A percentile compares a stretch with the other conserved stretches of the same genome.
phyloP scores from a whole-genome alignment of 2,888 invertebrate species.

The Polymixis flavicincta region DNA sequence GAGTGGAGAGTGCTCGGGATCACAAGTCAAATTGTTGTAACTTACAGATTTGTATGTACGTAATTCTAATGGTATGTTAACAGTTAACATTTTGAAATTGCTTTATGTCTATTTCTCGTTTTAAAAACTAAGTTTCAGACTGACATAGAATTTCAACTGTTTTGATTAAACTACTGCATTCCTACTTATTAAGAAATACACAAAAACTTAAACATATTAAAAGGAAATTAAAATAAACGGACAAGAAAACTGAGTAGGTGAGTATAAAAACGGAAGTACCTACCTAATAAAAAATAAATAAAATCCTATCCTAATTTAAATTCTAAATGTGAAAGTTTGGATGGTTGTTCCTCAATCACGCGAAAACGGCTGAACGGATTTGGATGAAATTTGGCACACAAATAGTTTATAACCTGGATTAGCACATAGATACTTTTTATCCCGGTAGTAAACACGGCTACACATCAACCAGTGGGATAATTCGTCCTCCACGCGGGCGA shows the following conservation, averaged over 20 bases:
- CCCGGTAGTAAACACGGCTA: too few species aligned
- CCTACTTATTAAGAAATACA: background rate
- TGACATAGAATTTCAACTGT: background rate
- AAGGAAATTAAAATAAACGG: constrained; percentile 10
- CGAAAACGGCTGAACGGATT: too few species aligned
- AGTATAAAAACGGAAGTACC: too few species aligned
- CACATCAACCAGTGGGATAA: too few species aligned
- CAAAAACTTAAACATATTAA: background rate
- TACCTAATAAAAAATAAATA: constrained; percentile 24
- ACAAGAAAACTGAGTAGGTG: too few species aligned
- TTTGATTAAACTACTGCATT: background rate
- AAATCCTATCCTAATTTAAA: too few species aligned
- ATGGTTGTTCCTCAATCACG: too few species aligned
- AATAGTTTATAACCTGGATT: too few species aligned
- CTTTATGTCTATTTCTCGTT: background rate
- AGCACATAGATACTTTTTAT: too few species aligned
- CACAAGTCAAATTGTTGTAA: constrained; percentile 58
- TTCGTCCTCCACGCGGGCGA: too few species aligned
- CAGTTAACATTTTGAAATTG: background rate
- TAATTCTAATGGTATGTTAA: constrained; percentile 19
- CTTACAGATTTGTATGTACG: constrained; percentile 44
- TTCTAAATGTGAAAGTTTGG: too few species aligned
- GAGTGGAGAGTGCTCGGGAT: constrained; percentile 70
- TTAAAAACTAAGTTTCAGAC: background rate
- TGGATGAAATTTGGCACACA: too few species aligned